Evolutionary conservation across 2,888 invertebrate genomes (phyloP).

Genomic region (Hyalella azteca): DNA sequence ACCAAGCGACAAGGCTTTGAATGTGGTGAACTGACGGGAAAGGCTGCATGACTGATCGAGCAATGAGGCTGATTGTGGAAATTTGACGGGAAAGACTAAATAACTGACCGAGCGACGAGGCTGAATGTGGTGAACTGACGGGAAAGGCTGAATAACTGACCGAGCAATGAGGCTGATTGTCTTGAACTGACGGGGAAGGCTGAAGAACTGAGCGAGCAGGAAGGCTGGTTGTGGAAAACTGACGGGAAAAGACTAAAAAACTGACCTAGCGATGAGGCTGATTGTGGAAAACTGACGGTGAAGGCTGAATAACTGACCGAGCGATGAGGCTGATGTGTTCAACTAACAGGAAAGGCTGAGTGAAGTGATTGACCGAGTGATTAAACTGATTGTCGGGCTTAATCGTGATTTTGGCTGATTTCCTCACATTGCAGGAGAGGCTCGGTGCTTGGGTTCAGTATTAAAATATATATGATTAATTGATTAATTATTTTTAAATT

Average conservation of each 20-base stretch:
- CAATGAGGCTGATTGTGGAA: neutral
- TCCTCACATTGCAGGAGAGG: too few species aligned
- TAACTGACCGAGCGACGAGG: neutral
- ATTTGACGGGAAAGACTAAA: neutral
- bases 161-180: neutral
- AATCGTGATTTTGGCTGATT: too few species aligned
- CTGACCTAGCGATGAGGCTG: too few species aligned
- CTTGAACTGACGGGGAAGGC: too few species aligned
- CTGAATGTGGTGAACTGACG: neutral
- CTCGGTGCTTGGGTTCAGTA: too few species aligned
- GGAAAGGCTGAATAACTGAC: neutral
- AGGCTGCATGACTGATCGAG: neutral
- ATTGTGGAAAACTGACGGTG: too few species aligned
- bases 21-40: neutral
- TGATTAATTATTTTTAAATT: too few species aligned
- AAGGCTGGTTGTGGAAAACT: neutral
- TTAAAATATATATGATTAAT: too few species aligned
- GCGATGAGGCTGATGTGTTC: neutral
- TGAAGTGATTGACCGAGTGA: neutral
- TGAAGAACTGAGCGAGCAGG: neutral
- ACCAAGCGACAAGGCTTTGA: neutral
- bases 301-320: neutral
- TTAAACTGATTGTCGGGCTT: too few species aligned
- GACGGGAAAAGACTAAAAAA: neutral
- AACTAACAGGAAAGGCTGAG: neutral